Conservation (phyloP, 23 tunicate genomes). For the Diplosoma virens region DNA sequence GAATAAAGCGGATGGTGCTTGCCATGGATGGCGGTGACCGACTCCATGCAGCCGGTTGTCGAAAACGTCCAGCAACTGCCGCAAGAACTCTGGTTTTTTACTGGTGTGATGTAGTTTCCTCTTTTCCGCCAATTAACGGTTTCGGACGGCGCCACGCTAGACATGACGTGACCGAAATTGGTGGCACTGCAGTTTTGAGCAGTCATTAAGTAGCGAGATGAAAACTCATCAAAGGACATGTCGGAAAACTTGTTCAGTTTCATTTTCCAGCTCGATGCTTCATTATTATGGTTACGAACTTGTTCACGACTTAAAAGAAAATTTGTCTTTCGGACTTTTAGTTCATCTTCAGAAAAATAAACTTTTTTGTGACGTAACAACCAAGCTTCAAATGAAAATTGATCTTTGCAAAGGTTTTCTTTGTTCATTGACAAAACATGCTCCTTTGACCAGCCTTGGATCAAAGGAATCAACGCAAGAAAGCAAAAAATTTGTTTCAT, state of each 20-base stretch:
- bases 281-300: too few species aligned
- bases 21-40: slow-evolving; percentile 83
- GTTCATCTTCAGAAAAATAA: too few species aligned
- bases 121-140: slow-evolving; percentile 67
- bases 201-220: slow-evolving; percentile 25
- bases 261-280: too few species aligned
- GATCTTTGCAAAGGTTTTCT: too few species aligned
- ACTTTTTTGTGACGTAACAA: too few species aligned
- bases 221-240: slow-evolving; percentile 73
- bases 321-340: too few species aligned
- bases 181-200: slow-evolving; percentile 96
- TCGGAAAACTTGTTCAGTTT: slow-evolving; percentile 74
- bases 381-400: too few species aligned
- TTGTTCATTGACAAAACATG: too few species aligned
- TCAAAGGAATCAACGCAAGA: too few species aligned
- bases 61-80: slow-evolving; percentile 99
- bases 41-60: slow-evolving; percentile 96
- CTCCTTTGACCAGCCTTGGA: too few species aligned
- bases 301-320: too few species aligned
- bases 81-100: slow-evolving; percentile 85
- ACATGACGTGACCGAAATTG: slow-evolving; percentile 10
- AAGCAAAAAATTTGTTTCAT: too few species aligned
- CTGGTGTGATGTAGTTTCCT: slow-evolving; percentile 84
- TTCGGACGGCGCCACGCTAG: slow-evolving; percentile 16
- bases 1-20: slow-evolving; percentile 53